Evolutionary conservation across 2,797 vertebrate genomes (phyloP).

Genomic region (Odontamblyopus lacepedii): DNA sequence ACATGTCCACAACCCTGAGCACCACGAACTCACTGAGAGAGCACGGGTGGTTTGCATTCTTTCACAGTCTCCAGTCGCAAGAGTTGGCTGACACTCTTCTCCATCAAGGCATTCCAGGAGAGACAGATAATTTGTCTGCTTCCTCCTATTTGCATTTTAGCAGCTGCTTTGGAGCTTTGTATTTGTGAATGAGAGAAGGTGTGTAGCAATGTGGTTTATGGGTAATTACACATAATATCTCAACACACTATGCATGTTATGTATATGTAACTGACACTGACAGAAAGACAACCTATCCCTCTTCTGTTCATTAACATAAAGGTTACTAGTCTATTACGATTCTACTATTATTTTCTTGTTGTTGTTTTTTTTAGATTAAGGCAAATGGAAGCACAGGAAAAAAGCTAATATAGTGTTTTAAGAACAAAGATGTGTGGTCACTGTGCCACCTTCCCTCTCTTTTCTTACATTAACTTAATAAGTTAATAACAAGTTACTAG

Average conservation of each 20-base stretch:
- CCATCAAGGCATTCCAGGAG: constrained; percentile 66
- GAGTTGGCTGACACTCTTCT: constrained; percentile 50
- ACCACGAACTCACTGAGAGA: constrained; percentile 31
- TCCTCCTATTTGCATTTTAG: constrained; percentile 66
- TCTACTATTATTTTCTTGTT: neutral
- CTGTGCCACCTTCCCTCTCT: too few species aligned
- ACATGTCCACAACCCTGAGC: constrained; percentile 28
- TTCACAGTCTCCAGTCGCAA: constrained; percentile 56
- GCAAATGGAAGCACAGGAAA: too few species aligned
- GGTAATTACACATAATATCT: neutral
- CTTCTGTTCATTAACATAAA: neutral
- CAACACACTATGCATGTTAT: neutral
- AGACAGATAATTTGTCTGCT: constrained; percentile 70
- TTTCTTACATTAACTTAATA: too few species aligned
- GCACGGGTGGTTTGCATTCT: constrained; percentile 47
- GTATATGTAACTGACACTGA: neutral
- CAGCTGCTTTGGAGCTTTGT: neutral
- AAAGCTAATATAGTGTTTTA: too few species aligned
- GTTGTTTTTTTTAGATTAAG: neutral
- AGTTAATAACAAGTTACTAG: too few species aligned
- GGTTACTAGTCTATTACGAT: neutral
- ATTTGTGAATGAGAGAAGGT: constrained; percentile 16
- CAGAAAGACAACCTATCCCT: neutral
- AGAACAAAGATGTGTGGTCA: too few species aligned
- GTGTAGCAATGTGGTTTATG: neutral